phyloP scores from a whole-genome alignment of 1,140 invertebrate species.

The Samia ricini region DNA sequence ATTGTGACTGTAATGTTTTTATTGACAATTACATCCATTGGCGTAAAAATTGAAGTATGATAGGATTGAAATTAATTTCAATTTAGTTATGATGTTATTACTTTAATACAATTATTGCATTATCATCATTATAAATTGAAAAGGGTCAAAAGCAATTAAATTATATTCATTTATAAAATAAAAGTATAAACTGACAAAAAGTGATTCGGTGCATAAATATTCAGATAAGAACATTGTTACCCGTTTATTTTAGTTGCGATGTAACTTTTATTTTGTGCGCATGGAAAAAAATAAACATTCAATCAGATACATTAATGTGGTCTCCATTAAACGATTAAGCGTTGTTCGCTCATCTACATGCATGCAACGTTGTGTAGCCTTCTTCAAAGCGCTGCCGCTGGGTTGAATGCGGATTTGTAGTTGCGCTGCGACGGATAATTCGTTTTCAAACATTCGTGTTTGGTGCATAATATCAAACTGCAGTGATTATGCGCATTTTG shows the following conservation, averaged over 20 bases:
- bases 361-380: conserved; percentile 42
- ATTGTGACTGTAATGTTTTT: too few relatives aligned
- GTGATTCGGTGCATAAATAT: not conserved
- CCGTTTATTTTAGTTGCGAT: conserved; percentile 12
- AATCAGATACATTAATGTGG: conserved; percentile 55
- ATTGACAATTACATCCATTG: too few relatives aligned
- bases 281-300: conserved; percentile 39
- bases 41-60: too few relatives aligned
- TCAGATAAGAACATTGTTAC: conserved; percentile 4
- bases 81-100: too few relatives aligned
- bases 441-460: conserved; percentile 32
- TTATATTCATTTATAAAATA: not conserved
- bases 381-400: conserved; percentile 54
- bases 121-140: too few relatives aligned
- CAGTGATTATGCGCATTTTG: not conserved
- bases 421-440: conserved; percentile 22
- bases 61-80: too few relatives aligned
- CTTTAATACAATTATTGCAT: too few relatives aligned
- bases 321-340: conserved; percentile 63
- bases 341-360: conserved; percentile 59
- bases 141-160: not conserved
- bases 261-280: conserved; percentile 21
- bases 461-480: not conserved
- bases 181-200: not conserved
- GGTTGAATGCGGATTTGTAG: conserved; percentile 56